phyloP scores from a whole-genome alignment of 2,888 invertebrate species.

The Philereme vetulata region DNA sequence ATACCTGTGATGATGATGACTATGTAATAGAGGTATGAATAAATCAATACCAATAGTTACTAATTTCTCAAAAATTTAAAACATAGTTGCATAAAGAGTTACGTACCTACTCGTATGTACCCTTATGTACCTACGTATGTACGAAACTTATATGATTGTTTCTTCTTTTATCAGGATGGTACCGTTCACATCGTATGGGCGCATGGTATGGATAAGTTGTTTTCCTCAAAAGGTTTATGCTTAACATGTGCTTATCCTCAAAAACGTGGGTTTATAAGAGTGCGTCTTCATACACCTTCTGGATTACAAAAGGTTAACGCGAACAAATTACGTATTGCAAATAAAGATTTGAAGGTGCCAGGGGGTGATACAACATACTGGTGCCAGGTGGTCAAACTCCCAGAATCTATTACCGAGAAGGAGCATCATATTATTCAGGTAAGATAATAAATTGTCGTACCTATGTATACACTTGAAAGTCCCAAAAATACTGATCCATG shows the following conservation, averaged over 20 bases:
- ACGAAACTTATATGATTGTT: too few species aligned
- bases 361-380: conserved; percentile 97
- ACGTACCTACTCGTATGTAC: too few species aligned
- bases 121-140: too few species aligned
- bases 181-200: conserved; percentile 95
- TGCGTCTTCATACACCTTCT: conserved; percentile 84
- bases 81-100: neutral
- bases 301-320: conserved; percentile 62
- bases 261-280: conserved; percentile 89
- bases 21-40: conserved; percentile 88
- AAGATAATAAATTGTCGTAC: conserved; percentile 21
- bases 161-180: conserved; percentile 86
- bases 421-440: conserved; percentile 92
- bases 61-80: too few species aligned
- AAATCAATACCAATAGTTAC: neutral
- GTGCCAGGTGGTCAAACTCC: conserved; percentile 94
- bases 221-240: conserved; percentile 86
- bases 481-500: neutral
- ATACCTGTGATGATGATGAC: conserved; percentile 94
- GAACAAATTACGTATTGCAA: conserved; percentile 84
- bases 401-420: conserved; percentile 84
- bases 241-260: conserved; percentile 78
- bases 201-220: conserved; percentile 89
- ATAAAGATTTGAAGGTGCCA: conserved; percentile 89
- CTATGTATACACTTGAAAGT: neutral